A percentile compares a stretch with the other conserved stretches of the same genome.
phyloP scores from a whole-genome alignment of 2,797 vertebrate genomes.

The Staurois parvus region DNA sequence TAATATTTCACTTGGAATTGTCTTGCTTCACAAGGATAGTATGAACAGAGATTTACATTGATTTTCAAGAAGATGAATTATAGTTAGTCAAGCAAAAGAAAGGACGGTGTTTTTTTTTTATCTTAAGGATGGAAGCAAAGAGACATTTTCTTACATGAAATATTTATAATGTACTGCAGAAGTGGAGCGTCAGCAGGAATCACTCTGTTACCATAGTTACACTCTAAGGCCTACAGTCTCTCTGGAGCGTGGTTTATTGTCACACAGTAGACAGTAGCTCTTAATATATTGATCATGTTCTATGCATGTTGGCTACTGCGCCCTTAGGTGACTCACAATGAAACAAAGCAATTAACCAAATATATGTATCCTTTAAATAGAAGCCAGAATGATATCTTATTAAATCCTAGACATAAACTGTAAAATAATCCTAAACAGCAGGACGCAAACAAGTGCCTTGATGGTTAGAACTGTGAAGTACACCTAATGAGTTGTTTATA shows the following conservation, averaged over 20 bases:
- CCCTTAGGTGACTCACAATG: not conserved
- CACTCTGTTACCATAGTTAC: slow-evolving; percentile 58
- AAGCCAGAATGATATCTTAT: not conserved
- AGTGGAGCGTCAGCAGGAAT: slow-evolving; percentile 54
- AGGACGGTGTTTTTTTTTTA: slow-evolving; percentile 10
- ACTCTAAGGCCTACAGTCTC: slow-evolving; percentile 45
- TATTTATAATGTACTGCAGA: slow-evolving; percentile 54
- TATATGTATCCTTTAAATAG: slow-evolving; percentile 5
- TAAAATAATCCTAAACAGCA: not conserved
- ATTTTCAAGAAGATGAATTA: not conserved
- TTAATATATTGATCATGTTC: not conserved
- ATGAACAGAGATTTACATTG: not conserved
- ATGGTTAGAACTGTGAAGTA: not conserved
- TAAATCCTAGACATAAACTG: slow-evolving; percentile 4
- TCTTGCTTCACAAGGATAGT: not conserved
- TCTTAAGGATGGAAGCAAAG: slow-evolving; percentile 43
- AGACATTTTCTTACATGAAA: slow-evolving; percentile 54
- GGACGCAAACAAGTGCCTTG: not conserved
- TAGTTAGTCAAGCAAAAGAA: slow-evolving; percentile 20
- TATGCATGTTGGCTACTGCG: too few species aligned
- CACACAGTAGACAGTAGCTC: slow-evolving; percentile 20
- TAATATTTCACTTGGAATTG: not conserved
- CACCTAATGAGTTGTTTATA: too few species aligned
- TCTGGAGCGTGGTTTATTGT: slow-evolving; percentile 28
- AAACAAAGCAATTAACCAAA: slow-evolving; percentile 3